Percentiles rank a stretch among this genome's conserved stretches.
Evolutionary conservation across 2,113 vertebrate species (phyloP).

Genomic region (Diphyllodes magnificus): DNA sequence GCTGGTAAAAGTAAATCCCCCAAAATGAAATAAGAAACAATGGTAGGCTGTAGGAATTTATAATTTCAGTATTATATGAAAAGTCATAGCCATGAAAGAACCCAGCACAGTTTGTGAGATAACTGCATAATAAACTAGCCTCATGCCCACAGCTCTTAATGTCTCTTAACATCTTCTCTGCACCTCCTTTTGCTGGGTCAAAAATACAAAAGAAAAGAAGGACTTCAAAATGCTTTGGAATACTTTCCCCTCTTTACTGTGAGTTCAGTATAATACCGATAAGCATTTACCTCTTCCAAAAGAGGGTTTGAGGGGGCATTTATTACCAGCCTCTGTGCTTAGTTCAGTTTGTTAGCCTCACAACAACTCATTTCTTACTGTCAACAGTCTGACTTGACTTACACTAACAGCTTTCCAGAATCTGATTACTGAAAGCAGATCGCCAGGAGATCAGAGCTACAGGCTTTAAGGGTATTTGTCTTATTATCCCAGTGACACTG

Average conservation of each 20-base stretch:
- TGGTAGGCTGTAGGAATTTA: not conserved
- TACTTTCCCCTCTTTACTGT: not conserved
- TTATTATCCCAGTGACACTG: slow-evolving; percentile 59
- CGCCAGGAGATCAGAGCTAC: slow-evolving; percentile 38
- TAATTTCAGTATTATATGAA: not conserved
- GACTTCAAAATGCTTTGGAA: not conserved
- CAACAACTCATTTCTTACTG: not conserved
- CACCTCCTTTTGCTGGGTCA: not conserved
- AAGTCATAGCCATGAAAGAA: not conserved
- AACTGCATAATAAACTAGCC: not conserved
- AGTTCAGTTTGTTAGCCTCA: not conserved
- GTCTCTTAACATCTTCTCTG: not conserved
- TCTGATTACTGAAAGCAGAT: slow-evolving; percentile 65
- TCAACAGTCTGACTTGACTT: not conserved
- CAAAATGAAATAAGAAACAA: not conserved
- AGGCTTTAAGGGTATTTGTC: slow-evolving; percentile 63
- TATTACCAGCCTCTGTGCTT: not conserved
- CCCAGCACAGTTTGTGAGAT: not conserved
- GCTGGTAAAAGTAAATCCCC: not conserved
- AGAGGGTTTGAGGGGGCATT: not conserved
- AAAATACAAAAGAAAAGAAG: not conserved
- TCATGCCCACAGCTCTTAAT: not conserved
- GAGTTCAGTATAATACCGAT: not conserved
- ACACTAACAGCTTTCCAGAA: slow-evolving; percentile 34
- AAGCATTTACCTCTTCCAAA: not conserved